Conservation (phyloP, 2,797 vertebrate genomes). For the Galagoides demidoff region DNA sequence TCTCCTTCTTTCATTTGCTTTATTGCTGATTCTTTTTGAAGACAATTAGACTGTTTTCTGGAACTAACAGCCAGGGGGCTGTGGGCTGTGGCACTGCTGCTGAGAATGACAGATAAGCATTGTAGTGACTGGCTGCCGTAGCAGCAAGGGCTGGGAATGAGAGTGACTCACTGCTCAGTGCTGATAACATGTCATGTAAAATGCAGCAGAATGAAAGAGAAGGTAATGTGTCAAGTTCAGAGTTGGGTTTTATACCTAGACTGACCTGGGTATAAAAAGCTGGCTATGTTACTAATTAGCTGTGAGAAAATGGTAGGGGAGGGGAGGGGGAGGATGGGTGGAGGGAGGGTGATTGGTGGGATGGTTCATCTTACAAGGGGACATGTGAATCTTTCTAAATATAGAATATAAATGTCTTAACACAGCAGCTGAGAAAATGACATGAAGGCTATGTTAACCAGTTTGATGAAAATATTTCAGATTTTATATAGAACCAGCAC, state of each 20-base stretch:
- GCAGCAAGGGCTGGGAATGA: neutral
- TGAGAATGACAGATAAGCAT: neutral
- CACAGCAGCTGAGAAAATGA: too few species aligned
- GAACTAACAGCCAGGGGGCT: neutral
- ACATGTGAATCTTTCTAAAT: too few species aligned
- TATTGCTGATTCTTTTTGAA: neutral
- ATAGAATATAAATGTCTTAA: too few species aligned
- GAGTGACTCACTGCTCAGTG: neutral
- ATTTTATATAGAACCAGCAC: too few species aligned
- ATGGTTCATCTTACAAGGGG: too few species aligned
- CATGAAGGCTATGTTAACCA: too few species aligned
- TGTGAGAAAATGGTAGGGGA: neutral
- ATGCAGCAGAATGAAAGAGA: neutral
- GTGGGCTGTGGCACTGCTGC: neutral
- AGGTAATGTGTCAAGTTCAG: neutral
- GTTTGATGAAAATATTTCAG: too few species aligned
- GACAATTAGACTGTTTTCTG: neutral
- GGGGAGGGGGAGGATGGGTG: too few species aligned
- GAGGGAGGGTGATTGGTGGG: too few species aligned
- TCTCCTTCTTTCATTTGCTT: conserved; percentile 2
- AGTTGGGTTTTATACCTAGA: neutral
- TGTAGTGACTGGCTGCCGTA: neutral
- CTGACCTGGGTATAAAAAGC: neutral
- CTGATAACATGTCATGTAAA: neutral
- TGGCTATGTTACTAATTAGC: neutral